Base-by-base conservation (phyloP, 2,113 vertebrate genomes). In the Proterorhinus semilunaris region DNA sequence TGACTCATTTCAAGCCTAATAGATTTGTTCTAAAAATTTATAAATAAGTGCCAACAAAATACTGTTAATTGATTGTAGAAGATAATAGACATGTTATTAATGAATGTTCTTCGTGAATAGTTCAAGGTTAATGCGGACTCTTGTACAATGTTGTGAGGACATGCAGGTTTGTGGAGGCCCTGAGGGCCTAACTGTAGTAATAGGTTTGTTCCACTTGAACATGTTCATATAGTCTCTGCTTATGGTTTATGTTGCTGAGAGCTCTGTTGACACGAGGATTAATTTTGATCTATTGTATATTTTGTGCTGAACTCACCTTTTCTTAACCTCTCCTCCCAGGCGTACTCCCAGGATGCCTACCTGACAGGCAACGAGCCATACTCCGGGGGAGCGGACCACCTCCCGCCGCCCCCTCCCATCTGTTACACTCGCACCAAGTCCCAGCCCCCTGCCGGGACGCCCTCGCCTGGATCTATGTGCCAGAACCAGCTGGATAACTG, bases 271-370 rank as follows among this genome's bases (percentile, higher is more conserved):
- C 54, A 10, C 47, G 27, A 2, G n/a, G 62, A 66, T 5, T 45
- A 0, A 49, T 66, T 72, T 55, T 64, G 12, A n/a, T 66, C 62
- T 54, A 2, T 42, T 45, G 42, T 62, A 12, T 10, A 55, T 16
- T 17, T 46, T 46, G 42, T 45, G 15, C 11, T 51, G 45, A 73
- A 55, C n/a, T 13, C 58, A 52, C 65, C 67, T 61, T 68, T 64
- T 53, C 36, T 45, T 66, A 6, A 11, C 58, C 55, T 78, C 49
- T 47, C 69, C 54, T 69, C 49, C 17, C 83, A 98, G 97, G 96
- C 97, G 0, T 98, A 97, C 81, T 98, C 96, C 45, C 96, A 98
- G 83, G 96, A 99, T 68, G 96, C 96, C 86, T 98, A 98, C 91
- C 92, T 97, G 92, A 98, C 91, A 77, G 97, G 96, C 80, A 98